phyloP scores from a whole-genome alignment of 2,113 vertebrate genomes.

The Colossoma macropomum region DNA sequence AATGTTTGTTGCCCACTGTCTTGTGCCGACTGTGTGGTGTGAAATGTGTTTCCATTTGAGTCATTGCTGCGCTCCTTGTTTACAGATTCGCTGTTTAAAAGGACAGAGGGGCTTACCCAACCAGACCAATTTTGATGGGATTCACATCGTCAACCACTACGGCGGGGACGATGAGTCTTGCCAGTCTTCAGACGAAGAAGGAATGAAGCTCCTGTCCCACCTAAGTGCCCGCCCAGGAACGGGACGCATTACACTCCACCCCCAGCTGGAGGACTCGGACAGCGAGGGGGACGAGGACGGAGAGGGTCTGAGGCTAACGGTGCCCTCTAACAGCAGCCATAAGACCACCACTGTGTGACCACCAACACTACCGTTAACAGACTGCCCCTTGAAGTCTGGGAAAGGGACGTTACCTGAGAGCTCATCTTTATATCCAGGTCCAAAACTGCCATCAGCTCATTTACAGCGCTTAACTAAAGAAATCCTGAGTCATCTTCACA shows the following conservation, averaged over 20 bases:
- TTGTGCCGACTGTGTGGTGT: background rate
- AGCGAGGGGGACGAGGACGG: conserved; percentile 87
- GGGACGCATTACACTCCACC: conserved; percentile 78
- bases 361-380: background rate
- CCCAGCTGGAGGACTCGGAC: conserved; percentile 78
- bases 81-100: conserved; percentile 91
- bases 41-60: background rate
- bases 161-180: conserved; percentile 84
- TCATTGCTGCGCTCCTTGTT: conserved; percentile 42
- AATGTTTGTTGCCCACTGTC: background rate
- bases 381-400: conserved; percentile 11
- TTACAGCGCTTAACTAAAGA: background rate
- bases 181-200: conserved; percentile 94
- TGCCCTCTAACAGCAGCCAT: conserved; percentile 69
- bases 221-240: conserved; percentile 69
- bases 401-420: background rate
- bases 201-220: conserved; percentile 70
- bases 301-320: conserved; percentile 69
- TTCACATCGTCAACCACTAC: conserved; percentile 96
- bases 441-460: conserved; percentile 21
- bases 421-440: conserved; percentile 4
- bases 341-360: conserved; percentile 90
- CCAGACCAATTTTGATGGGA: conserved; percentile 90
- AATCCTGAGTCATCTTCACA: conserved; percentile 23
- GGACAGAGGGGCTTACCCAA: conserved; percentile 82